Base-by-base conservation (phyloP, 2,888 invertebrate species). In the Archaeoteleia sp. region DNA sequence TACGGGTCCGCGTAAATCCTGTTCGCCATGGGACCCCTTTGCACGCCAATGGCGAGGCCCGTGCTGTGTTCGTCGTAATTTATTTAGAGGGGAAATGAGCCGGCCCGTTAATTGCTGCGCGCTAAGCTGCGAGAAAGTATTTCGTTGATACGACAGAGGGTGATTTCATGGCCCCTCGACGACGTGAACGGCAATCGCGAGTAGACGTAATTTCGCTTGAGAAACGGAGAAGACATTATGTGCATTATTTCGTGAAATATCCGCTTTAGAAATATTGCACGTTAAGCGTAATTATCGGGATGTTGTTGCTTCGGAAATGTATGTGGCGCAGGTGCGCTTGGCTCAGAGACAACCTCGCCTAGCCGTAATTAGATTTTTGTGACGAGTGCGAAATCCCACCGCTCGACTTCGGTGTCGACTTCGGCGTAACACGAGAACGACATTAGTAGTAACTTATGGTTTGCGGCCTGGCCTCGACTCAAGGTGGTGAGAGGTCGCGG, bases 371-470 rank as follows among this genome's bases (percentile, higher is more conserved):
- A 67, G 65, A 65, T 71, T 71, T 67, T 71, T 67, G 57, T 37
- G 51, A 62, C 54, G 55, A 43, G 30, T 46, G 48, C 14, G 71
- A 71, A 74, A 73, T 70, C 60, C 72, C 68, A 35, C 32, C 55
- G 71, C 67, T 48, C 58, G 66, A 71, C 68, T 69, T 66, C 66
- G 62, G 66, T 66, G 65, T 57, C 45, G 57, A 35, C 57, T 62
- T 57, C 54, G 48, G 71, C 74, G 74, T 67, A 82, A 84, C 84
- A 83, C 78, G 82, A 79, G 80, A 83, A 83, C 80, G 83, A 84
- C 84, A 84, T 85, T 84, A 84, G 80, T 77, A 76, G 82, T 82
- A 83, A 83, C 79, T 84, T 83, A 84, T 83, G 81, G 83, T 75
- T 43, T 78, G 82, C 72, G 79, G 82, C 74, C 75, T 77, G 76